These are phyloP conservation scores for Blastobasis adustella DNA, from an alignment of 2,888 invertebrate genomes.

Conservation along the genomic window DNA sequence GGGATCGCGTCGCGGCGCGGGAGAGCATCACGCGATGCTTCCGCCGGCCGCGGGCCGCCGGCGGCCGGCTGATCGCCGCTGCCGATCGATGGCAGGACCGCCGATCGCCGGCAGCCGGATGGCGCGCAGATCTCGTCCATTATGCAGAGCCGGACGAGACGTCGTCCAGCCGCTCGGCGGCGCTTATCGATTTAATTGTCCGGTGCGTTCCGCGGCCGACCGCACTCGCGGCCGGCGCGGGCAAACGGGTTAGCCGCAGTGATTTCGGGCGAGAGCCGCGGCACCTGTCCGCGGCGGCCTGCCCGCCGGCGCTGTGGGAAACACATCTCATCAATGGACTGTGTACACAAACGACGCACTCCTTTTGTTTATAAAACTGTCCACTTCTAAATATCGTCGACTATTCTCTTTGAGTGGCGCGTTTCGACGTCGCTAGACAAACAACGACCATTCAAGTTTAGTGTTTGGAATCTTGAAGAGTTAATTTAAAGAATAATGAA, in stretches of 20 bases:
- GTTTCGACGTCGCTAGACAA: conserved; percentile 44
- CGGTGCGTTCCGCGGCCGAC: neutral
- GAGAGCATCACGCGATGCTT: conserved; percentile 19
- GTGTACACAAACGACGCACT: conserved; percentile 49
- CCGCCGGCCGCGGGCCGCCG: conserved; percentile 32
- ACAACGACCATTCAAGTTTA: conserved; percentile 36
- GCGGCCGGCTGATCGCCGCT: conserved; percentile 36
- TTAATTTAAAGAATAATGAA: conserved; percentile 23
- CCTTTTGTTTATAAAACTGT: conserved; percentile 71
- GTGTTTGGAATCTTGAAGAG: conserved; percentile 17
- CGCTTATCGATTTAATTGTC: neutral
- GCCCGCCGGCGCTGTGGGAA: conserved; percentile 47
- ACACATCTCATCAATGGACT: conserved; percentile 59
- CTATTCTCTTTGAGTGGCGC: conserved; percentile 36
- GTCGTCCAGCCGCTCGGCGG: conserved; percentile 33
- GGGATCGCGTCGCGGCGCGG: conserved; percentile 46
- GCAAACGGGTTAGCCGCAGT: neutral
- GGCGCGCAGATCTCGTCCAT: conserved; percentile 33
- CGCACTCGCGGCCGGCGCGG: neutral
- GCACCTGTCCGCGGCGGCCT: conserved; percentile 25
- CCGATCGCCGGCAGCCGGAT: conserved; percentile 39
- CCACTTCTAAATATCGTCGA: conserved; percentile 55
- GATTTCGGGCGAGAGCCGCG: neutral
- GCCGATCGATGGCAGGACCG: conserved; percentile 23
- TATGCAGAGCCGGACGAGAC: conserved; percentile 31